These are phyloP conservation scores for Cenopis cana DNA, from an alignment of 2,888 invertebrate species.

Conservation along the genomic window DNA sequence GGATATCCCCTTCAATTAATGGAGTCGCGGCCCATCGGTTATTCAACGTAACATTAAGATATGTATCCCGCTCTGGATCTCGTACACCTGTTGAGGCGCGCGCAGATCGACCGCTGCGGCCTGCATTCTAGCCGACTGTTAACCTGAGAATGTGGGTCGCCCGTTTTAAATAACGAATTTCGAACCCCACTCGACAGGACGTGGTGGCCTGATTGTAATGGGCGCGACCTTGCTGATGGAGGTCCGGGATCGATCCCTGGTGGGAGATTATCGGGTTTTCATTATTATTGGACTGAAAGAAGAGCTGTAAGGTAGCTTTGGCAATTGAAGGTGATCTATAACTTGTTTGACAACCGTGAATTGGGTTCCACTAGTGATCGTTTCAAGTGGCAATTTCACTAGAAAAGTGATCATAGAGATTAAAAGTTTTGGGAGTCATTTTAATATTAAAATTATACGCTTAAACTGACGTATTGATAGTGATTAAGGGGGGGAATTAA, in stretches of 20 bases:
- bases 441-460: too few relatives aligned
- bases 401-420: too few relatives aligned
- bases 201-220: slow-evolving; percentile 28
- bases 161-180: slow-evolving; percentile 50
- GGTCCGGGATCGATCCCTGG: slow-evolving; percentile 26
- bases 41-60: neutral
- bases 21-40: too few relatives aligned
- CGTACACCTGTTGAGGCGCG: slow-evolving; percentile 82
- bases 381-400: too few relatives aligned
- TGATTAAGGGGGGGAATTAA: too few relatives aligned
- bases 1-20: too few relatives aligned
- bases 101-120: slow-evolving; percentile 76
- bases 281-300: neutral
- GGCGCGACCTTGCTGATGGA: slow-evolving; percentile 19
- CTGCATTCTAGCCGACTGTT: slow-evolving; percentile 65
- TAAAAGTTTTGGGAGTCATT: too few relatives aligned
- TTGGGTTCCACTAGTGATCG: too few relatives aligned
- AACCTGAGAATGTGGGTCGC: slow-evolving; percentile 61
- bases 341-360: neutral
- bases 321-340: neutral
- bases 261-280: slow-evolving; percentile 2
- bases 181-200: slow-evolving; percentile 44
- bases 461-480: too few relatives aligned
- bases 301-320: neutral
- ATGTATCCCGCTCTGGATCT: slow-evolving; percentile 17